phyloP scores from a whole-genome alignment of 2,113 vertebrate genomes.

The Nansenia antarctica region DNA sequence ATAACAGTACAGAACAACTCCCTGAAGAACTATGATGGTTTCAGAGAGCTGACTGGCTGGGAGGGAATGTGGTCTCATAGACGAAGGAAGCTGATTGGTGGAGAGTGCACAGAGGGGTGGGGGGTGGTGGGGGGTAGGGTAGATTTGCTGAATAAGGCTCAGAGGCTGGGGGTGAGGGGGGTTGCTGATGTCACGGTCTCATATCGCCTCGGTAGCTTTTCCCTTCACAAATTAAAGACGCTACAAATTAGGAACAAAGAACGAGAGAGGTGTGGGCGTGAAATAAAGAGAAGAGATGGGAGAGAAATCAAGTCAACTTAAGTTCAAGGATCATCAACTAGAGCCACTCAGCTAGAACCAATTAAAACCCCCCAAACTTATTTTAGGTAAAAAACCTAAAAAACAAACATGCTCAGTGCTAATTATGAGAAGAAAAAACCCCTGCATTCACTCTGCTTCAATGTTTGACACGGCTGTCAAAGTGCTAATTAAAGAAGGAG shows the following conservation, averaged over 20 bases:
- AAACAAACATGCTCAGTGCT: no score
- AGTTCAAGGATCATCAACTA: neutral
- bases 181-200: neutral
- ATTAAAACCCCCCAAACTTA: neutral
- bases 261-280: neutral
- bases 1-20: neutral
- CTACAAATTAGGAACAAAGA: neutral
- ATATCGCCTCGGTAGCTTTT: neutral
- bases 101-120: neutral
- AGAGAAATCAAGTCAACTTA: neutral
- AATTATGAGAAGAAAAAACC: neutral
- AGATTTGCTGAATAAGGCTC: neutral
- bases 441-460: constrained; percentile 16
- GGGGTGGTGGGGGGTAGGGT: neutral
- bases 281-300: neutral
- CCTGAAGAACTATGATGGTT: constrained; percentile 14
- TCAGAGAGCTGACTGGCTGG: constrained; percentile 1
- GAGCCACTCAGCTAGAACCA: neutral
- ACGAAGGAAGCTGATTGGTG: neutral
- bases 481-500: constrained; percentile 55
- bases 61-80: neutral
- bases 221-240: neutral
- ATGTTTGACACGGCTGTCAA: constrained; percentile 61
- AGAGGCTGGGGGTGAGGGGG: neutral
- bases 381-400: neutral